Base-by-base conservation (phyloP, 92 coral and sea anemone genomes). In the Nematostella vectensis region DNA sequence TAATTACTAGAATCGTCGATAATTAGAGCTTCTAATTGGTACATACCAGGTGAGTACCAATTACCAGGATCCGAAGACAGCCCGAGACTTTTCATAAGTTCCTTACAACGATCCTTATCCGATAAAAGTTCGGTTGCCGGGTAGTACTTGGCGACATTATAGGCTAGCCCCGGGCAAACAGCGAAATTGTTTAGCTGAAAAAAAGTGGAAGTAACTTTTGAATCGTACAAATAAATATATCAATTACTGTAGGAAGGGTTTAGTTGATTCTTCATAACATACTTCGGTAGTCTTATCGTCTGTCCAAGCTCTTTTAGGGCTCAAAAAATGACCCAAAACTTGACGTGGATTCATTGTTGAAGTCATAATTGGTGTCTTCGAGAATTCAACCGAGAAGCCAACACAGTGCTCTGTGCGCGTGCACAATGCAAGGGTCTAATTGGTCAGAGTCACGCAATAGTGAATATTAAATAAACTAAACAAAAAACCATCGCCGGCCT, bases 21-120 rank as follows among this genome's bases (percentile, higher is more conserved):
- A n/a, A n/a, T n/a, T n/a, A n/a, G n/a, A n/a, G n/a, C n/a, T n/a
- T n/a, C n/a, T n/a, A n/a, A n/a, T n/a, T n/a, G n/a, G n/a, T n/a
- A n/a, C n/a, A n/a, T 69, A 85, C 88, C 88, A 60, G 84, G 30
- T 19, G 80, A 64, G 57, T 85, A 85, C 94, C 94, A 85, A 53
- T 70, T 61, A 69, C 59, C 61, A 27, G 94, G 88, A 31, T 85
- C 88, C 24, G 88, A 39, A 11, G 88, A 51, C 2, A 57, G 73
- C 28, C 94, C 83, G 33, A 85, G 74, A 48, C 79, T 80, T 25
- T 80, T 68, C 94, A 85, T 85, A 16, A 85, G 70, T 49, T 80
- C 71, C 45, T 50, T 27, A 52, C 94, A 80, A 47, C 23, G 58
- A 60, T 75, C 71, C 66, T 71, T 75, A 47, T 85, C 94, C 56